phyloP scores from a whole-genome alignment of 2,113 vertebrate species.

The Amblyornis subalaris region DNA sequence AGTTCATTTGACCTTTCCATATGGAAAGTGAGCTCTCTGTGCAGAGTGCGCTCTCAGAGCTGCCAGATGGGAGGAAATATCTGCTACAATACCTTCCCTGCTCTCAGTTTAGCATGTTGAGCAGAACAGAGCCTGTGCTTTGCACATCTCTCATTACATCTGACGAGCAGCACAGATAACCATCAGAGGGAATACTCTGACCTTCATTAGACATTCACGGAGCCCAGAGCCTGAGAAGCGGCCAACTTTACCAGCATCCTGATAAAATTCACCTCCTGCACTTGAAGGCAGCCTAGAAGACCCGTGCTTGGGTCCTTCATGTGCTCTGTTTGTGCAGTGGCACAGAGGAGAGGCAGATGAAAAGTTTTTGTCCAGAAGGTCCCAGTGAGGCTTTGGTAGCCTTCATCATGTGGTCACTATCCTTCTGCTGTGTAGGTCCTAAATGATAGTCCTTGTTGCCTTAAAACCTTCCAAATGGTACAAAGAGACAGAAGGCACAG shows the following conservation, averaged over 20 bases:
- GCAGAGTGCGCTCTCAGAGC: fast-evolving
- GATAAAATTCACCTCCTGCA: not conserved
- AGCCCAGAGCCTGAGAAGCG: not conserved
- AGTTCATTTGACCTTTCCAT: not conserved
- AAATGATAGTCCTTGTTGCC: not conserved
- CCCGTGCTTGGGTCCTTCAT: not conserved
- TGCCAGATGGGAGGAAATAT: not conserved
- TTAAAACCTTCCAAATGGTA: not conserved
- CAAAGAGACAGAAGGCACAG: not conserved
- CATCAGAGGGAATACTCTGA: not conserved
- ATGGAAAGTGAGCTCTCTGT: not conserved
- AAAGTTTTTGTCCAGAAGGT: not conserved
- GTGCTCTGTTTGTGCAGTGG: not conserved
- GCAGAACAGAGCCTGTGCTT: not conserved
- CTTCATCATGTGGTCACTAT: not conserved
- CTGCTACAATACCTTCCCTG: not conserved
- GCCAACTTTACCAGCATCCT: not conserved
- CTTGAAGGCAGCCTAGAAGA: not conserved
- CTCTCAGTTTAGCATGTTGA: not conserved
- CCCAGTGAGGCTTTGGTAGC: not conserved
- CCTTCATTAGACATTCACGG: not conserved
- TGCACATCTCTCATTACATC: not conserved
- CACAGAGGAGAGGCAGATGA: not conserved
- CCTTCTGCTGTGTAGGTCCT: conserved; percentile 8
- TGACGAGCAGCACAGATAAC: not conserved